These are phyloP conservation scores for Epinephelus malabaricus DNA, from an alignment of 2,797 vertebrate species.

Conservation along the genomic window DNA sequence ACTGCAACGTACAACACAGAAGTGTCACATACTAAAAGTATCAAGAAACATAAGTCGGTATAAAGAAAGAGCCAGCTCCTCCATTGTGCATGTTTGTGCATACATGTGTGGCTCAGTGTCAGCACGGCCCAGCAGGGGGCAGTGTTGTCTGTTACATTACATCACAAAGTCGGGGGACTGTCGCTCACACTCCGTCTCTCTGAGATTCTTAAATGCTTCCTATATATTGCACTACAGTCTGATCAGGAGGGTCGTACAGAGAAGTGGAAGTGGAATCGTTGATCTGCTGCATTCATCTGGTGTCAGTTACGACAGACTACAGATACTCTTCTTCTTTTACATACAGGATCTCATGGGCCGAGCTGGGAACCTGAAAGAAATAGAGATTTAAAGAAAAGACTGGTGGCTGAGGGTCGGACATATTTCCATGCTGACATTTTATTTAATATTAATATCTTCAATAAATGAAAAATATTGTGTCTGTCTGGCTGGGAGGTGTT, in stretches of 20 bases:
- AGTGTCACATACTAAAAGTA: constrained; percentile 48
- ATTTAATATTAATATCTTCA: not conserved
- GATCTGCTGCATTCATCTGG: constrained; percentile 32
- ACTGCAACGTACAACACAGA: constrained; percentile 66
- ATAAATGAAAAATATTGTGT: not conserved
- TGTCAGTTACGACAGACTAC: constrained; percentile 61
- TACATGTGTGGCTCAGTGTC: constrained; percentile 21
- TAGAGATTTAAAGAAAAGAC: not conserved
- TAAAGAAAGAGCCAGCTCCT: constrained; percentile 75
- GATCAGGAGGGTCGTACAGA: constrained; percentile 20
- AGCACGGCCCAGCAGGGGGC: constrained; percentile 74
- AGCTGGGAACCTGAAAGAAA: constrained; percentile 89
- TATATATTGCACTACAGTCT: constrained; percentile 31
- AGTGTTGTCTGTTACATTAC: constrained; percentile 54
- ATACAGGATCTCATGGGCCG: constrained; percentile 94
- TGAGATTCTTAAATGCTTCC: not conserved
- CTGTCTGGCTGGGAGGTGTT: not conserved
- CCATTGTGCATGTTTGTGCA: constrained; percentile 52
- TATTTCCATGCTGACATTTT: not conserved
- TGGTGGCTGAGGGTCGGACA: not conserved
- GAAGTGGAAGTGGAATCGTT: constrained; percentile 35
- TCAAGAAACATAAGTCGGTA: constrained; percentile 12
- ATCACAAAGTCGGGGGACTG: not conserved
- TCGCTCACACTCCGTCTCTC: not conserved
- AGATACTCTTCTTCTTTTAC: constrained; percentile 89